A percentile compares a stretch with the other conserved stretches of the same genome.
These are phyloP conservation scores for Archegozetes longisetosus DNA, from an alignment of 1,140 invertebrate species.

Conservation along the genomic window DNA sequence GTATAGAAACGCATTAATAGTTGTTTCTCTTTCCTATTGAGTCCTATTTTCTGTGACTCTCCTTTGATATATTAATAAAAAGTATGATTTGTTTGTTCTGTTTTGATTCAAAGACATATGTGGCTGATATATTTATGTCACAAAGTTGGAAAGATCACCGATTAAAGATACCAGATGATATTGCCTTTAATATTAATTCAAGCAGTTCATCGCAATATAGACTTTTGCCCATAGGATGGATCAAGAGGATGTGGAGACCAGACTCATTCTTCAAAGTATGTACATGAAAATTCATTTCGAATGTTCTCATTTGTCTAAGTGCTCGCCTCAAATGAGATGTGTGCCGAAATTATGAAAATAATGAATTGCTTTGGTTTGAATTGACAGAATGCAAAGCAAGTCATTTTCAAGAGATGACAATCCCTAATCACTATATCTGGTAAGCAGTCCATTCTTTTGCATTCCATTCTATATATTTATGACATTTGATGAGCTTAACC, in stretches of 20 bases:
- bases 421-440: constrained; percentile 54
- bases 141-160: constrained; percentile 73
- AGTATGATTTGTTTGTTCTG: no score
- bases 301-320: no score
- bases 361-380: no score
- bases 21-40: neutral
- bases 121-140: constrained; percentile 75
- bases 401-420: constrained; percentile 79
- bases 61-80: no score
- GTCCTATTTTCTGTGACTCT: no score
- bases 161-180: constrained; percentile 18
- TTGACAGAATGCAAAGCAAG: constrained; percentile 25
- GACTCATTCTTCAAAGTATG: constrained; percentile 22
- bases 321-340: no score
- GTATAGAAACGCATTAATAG: constrained; percentile 33
- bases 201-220: constrained; percentile 19
- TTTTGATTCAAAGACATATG: no score
- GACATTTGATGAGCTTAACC: no score
- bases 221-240: constrained; percentile 19
- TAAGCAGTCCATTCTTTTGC: neutral
- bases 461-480: neutral
- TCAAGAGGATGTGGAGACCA: constrained; percentile 22
- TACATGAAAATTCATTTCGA: no score
- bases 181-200: constrained; percentile 14
- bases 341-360: no score